Evolutionary conservation across 2,113 vertebrate genomes (phyloP).

Genomic region (Thomomys bottae): DNA sequence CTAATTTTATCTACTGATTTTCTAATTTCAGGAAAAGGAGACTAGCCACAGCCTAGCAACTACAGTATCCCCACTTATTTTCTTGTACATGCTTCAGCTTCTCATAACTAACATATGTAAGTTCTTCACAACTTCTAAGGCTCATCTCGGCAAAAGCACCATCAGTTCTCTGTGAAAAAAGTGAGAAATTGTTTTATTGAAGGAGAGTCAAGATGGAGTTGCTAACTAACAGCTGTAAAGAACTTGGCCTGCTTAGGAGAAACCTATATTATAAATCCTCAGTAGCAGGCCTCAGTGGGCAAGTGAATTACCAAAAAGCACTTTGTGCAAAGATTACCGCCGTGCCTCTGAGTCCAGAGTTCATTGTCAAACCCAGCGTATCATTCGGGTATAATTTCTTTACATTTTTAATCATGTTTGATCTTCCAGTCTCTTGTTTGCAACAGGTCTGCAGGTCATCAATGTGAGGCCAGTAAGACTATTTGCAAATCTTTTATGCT

Average conservation of each 20-base stretch:
- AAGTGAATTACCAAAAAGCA: slow-evolving; percentile 40
- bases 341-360: slow-evolving; percentile 49
- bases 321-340: slow-evolving; percentile 50
- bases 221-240: slow-evolving; percentile 49
- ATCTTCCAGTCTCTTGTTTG: neutral
- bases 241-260: slow-evolving; percentile 38
- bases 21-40: neutral
- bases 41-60: neutral
- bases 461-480: slow-evolving; percentile 1
- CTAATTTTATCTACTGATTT: neutral
- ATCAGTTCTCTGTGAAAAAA: slow-evolving; percentile 50
- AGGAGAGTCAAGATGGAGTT: slow-evolving; percentile 43
- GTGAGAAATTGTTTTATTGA: slow-evolving; percentile 26
- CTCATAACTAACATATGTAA: slow-evolving; percentile 21
- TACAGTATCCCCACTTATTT: neutral
- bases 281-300: slow-evolving; percentile 15
- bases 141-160: slow-evolving; percentile 50
- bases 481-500: slow-evolving; percentile 37
- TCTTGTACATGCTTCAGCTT: neutral
- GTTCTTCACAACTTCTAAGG: slow-evolving; percentile 47
- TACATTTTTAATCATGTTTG: slow-evolving; percentile 67
- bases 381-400: slow-evolving; percentile 7
- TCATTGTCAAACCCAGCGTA: slow-evolving; percentile 57
- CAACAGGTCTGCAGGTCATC: slow-evolving; percentile 4
- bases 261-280: slow-evolving; percentile 2